These are phyloP conservation scores for Coreoperca whiteheadi DNA, from an alignment of 2,113 vertebrate species.

Conservation along the genomic window DNA sequence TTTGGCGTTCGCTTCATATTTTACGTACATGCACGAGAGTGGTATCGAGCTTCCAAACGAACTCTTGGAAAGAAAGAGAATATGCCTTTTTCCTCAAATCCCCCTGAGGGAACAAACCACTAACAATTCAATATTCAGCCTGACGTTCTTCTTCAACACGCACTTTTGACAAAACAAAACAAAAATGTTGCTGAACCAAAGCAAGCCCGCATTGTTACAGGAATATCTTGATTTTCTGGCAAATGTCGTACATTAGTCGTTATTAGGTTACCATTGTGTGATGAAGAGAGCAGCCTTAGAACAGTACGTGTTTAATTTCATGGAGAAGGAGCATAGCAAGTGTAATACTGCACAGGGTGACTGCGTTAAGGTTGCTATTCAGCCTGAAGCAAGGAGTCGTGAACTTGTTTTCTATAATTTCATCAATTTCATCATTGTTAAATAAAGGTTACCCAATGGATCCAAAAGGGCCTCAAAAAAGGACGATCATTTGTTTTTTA, in stretches of 20 bases:
- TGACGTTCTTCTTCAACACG: neutral
- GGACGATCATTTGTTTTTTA: no score
- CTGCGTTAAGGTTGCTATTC: neutral
- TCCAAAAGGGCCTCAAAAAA: neutral
- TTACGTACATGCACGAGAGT: neutral
- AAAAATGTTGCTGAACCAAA: neutral
- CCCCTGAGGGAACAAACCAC: no score
- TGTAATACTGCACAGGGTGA: neutral
- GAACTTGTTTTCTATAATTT: slow-evolving; percentile 12
- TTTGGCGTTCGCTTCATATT: neutral
- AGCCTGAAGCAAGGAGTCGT: neutral
- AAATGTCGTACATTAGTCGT: neutral
- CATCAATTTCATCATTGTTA: neutral
- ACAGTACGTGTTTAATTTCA: slow-evolving; percentile 1
- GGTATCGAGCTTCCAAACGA: no score
- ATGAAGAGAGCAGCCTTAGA: neutral
- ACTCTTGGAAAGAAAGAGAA: neutral
- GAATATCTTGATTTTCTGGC: neutral
- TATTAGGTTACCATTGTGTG: neutral
- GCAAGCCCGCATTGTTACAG: neutral
- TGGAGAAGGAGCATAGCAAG: neutral
- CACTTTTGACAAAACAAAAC: neutral
- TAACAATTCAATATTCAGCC: neutral
- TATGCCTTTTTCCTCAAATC: neutral
- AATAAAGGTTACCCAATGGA: neutral